These are phyloP conservation scores for Epistrophe grossulariae DNA, from an alignment of 2,888 invertebrate genomes.

Conservation along the genomic window DNA sequence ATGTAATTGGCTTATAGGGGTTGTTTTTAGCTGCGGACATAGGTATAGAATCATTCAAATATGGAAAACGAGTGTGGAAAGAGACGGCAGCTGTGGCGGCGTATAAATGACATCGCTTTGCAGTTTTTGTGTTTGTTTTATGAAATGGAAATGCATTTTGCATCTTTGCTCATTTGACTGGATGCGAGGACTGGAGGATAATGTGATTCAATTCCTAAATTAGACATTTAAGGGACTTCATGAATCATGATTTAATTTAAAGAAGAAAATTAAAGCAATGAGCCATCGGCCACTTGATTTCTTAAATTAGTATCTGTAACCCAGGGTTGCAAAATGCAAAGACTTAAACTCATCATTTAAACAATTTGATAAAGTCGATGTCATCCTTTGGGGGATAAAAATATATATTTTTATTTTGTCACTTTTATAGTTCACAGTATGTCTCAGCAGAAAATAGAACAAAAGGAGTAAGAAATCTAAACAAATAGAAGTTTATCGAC, in stretches of 20 bases:
- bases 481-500: too few relatives aligned
- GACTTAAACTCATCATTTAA: too few relatives aligned
- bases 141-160: conserved; percentile 35
- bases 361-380: too few relatives aligned
- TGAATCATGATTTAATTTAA: background rate
- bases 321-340: too few relatives aligned
- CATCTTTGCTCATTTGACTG: background rate
- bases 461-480: too few relatives aligned
- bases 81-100: too few relatives aligned
- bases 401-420: too few relatives aligned
- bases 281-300: background rate
- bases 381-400: too few relatives aligned
- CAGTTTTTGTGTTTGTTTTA: conserved; percentile 45
- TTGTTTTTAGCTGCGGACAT: conserved; percentile 2
- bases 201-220: background rate
- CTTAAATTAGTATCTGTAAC: too few relatives aligned
- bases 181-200: background rate
- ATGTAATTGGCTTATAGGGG: conserved; percentile 41
- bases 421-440: too few relatives aligned
- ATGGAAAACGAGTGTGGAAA: background rate
- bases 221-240: background rate
- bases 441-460: too few relatives aligned
- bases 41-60: background rate
- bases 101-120: conserved; percentile 14
- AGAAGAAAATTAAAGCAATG: background rate